These are phyloP conservation scores for Charaxes varanes DNA, from an alignment of 1,140 invertebrate genomes.

Conservation along the genomic window DNA sequence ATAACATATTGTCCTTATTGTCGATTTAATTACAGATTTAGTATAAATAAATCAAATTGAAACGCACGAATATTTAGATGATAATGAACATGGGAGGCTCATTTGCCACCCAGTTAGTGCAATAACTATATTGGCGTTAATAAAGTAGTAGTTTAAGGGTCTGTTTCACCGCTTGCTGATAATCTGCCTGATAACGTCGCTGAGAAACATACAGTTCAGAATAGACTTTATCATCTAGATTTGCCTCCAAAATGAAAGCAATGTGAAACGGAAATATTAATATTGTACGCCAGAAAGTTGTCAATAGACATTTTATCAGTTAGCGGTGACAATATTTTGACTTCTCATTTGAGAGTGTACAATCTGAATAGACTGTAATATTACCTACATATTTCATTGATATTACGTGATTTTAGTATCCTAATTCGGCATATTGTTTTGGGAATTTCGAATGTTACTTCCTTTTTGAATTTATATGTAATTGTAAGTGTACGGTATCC, in stretches of 20 bases:
- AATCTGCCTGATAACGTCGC: too few species aligned
- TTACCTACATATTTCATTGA: conserved; percentile 45
- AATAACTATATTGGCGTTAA: too few species aligned
- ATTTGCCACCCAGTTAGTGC: background rate
- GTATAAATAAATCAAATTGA: conserved; percentile 2
- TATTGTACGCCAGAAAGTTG: conserved; percentile 30
- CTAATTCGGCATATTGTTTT: conserved; percentile 47
- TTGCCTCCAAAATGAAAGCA: too few species aligned
- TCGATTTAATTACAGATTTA: too few species aligned
- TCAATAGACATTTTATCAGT: conserved; percentile 33
- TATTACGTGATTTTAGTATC: conserved; percentile 31
- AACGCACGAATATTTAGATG: conserved; percentile 4
- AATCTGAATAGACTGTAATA: conserved; percentile 69
- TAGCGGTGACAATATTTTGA: conserved; percentile 58
- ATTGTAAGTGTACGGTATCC: conserved; percentile 52
- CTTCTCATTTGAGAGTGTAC: conserved; percentile 65
- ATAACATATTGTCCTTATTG: too few species aligned
- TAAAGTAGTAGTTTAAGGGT: too few species aligned
- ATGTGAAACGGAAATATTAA: too few species aligned
- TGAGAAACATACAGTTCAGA: too few species aligned
- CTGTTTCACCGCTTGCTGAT: too few species aligned
- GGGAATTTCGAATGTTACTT: conserved; percentile 58
- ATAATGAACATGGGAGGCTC: background rate
- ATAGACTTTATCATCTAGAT: too few species aligned
- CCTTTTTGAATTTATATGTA: conserved; percentile 67